Conservation (phyloP, 2,888 invertebrate species). For the Ophion ellenae region DNA sequence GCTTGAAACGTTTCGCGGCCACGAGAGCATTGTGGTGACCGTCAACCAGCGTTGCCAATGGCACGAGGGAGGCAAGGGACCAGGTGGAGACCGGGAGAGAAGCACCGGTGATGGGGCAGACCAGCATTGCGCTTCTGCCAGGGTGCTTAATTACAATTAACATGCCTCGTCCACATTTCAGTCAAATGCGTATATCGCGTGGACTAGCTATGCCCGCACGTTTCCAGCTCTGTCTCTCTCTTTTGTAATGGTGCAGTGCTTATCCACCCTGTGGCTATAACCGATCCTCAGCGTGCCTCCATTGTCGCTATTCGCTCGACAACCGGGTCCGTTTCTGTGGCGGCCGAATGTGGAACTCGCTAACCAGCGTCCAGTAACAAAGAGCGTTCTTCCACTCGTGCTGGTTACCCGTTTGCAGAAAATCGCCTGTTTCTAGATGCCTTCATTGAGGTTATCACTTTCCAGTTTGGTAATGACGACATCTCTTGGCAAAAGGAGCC, state of each 20-base stretch:
- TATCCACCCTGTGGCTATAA: conserved; percentile 25
- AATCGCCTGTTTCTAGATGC: not conserved
- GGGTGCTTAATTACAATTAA: conserved; percentile 65
- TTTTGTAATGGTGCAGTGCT: conserved; percentile 7
- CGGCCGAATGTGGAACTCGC: conserved; percentile 33
- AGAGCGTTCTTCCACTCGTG: not conserved
- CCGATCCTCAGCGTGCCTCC: not conserved
- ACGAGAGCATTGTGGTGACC: conserved; percentile 44
- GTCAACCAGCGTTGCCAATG: conserved; percentile 27
- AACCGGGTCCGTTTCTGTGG: conserved; percentile 39
- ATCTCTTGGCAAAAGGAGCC: not conserved
- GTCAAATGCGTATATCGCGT: conserved; percentile 61
- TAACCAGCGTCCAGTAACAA: conserved; percentile 40
- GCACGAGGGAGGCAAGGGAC: conserved; percentile 11
- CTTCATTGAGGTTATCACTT: not conserved
- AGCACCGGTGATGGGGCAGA: conserved; percentile 31
- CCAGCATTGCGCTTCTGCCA: conserved; percentile 56
- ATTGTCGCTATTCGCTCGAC: conserved; percentile 40
- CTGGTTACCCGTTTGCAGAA: not conserved
- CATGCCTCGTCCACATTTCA: conserved; percentile 64
- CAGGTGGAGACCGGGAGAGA: conserved; percentile 47
- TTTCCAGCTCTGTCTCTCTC: conserved; percentile 44
- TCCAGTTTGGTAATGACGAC: not conserved
- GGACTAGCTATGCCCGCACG: conserved; percentile 45
- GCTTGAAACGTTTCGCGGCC: conserved; percentile 55